Evolutionary conservation across 2,113 vertebrate genomes (phyloP), one percentile per base, ranked within the genome.

Genomic region (Donacobius atricapilla): DNA sequence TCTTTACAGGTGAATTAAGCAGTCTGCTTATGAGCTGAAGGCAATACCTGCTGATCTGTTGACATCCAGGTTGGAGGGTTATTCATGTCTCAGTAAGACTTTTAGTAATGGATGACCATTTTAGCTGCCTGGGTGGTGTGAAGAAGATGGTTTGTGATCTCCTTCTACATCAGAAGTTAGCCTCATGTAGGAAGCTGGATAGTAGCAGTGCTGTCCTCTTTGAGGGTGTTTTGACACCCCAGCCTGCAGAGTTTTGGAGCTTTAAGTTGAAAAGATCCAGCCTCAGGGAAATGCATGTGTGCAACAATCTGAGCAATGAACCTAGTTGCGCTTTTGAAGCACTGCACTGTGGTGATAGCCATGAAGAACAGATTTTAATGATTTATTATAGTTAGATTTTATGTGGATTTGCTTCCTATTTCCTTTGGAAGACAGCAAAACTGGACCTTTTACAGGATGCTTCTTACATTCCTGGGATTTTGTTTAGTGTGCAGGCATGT

Each of bases 1-100:
- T 96, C 85, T 95, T 92, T 93, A 81, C 79, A 96, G 90, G 93
- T 97, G 94, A 95, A 96, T 86, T 93, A 95, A 86, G 84, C 58
- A 86, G 81, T 35, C 70, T 92, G 31, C 83, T 94, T 93, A 81
- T 70, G 83, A 90, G 68, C 82, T 96, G 91, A 86, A 91, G 85
- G 85, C 93, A 93, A 30, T 88, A 83, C 73, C 63, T 87, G 50
- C 68, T 96, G 91, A 96, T 96, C 81, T 95, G 90, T 88, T 96
- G 94, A 83, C 82, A 66, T 87, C 75, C 75, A 90, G 58, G 80
- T 56, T 72, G 83, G 78, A 95, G 30, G 6, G 68, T 88, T 95
- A 80, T 81, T 96, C 25, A 5, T 37, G 27, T 83, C 58, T 76
- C 40, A 91, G 53, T 80, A 88, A 83, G 70, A 94, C 83, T 77